A percentile compares a stretch with the other conserved stretches of the same genome.
These are phyloP conservation scores for Lacerta viridis DNA, from an alignment of 2,797 vertebrate genomes.

Conservation along the genomic window DNA sequence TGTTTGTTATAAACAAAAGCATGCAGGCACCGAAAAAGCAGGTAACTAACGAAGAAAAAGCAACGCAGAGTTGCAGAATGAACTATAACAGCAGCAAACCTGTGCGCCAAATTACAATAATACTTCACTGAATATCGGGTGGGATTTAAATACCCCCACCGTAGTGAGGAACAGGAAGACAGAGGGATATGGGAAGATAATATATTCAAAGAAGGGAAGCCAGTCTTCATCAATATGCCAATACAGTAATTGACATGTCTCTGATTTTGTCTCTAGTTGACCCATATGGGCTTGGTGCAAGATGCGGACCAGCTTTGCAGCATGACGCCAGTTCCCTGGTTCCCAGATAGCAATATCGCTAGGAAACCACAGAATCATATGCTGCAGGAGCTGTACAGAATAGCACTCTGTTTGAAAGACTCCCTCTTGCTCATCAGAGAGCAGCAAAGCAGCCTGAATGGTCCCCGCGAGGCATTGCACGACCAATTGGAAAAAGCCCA, in stretches of 20 bases:
- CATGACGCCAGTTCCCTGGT: neutral
- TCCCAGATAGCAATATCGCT: neutral
- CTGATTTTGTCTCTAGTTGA: slow-evolving; percentile 31
- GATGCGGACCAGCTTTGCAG: accelerated
- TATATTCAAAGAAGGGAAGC: no score
- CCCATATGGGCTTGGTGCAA: neutral
- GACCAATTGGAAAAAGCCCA: slow-evolving; percentile 32
- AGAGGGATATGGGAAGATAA: no score
- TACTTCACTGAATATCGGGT: no score
- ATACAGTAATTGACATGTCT: neutral
- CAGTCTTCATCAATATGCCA: neutral
- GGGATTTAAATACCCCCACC: no score
- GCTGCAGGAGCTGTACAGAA: slow-evolving; percentile 52
- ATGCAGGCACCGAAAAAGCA: no score
- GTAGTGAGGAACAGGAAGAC: no score
- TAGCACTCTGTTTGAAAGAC: slow-evolving; percentile 35
- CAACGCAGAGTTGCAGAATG: no score
- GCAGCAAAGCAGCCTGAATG: slow-evolving; percentile 35
- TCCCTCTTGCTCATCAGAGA: slow-evolving; percentile 51
- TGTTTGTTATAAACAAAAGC: no score
- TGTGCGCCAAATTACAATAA: no score
- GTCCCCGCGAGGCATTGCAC: neutral
- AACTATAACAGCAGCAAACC: no score
- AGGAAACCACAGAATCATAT: neutral
- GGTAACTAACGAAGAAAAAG: no score